Conservation (phyloP, 2,888 invertebrate species). For the Bugula neritina region DNA sequence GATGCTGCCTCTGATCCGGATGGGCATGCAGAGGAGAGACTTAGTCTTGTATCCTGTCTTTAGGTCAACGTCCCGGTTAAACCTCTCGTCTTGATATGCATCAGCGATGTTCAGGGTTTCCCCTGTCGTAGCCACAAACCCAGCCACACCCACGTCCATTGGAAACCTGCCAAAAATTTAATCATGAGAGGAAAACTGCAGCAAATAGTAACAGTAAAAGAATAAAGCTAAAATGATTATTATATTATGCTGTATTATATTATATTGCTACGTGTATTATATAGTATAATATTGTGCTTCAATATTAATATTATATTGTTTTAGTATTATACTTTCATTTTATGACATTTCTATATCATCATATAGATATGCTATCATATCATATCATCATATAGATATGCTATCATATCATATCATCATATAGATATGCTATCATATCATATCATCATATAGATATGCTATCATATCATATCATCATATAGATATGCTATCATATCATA, state of each 20-base stretch:
- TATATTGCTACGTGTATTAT: too few relatives aligned
- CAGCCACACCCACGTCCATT: conserved; percentile 68
- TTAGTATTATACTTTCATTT: too few relatives aligned
- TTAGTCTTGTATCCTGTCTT: conserved; percentile 61
- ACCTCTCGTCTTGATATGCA: conserved; percentile 71
- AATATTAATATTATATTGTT: too few relatives aligned
- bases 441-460: conserved; percentile 13
- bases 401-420: neutral
- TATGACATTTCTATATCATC: too few relatives aligned
- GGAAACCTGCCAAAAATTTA: conserved; percentile 48
- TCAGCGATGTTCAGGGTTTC: conserved; percentile 72
- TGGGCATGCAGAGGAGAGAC: conserved; percentile 79
- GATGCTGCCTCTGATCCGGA: conserved; percentile 69
- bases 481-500: conserved; percentile 8
- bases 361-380: neutral
- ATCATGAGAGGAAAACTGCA: too few relatives aligned
- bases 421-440: conserved; percentile 3
- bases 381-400: conserved; percentile 5
- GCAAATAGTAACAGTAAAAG: too few relatives aligned
- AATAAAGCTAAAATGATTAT: too few relatives aligned
- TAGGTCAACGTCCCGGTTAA: conserved; percentile 62
- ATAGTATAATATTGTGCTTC: too few relatives aligned
- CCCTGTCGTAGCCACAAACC: conserved; percentile 73
- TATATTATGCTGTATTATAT: too few relatives aligned
- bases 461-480: conserved; percentile 4